Conservation (phyloP, 2,113 vertebrate species). For the Ursus arctos region DNA sequence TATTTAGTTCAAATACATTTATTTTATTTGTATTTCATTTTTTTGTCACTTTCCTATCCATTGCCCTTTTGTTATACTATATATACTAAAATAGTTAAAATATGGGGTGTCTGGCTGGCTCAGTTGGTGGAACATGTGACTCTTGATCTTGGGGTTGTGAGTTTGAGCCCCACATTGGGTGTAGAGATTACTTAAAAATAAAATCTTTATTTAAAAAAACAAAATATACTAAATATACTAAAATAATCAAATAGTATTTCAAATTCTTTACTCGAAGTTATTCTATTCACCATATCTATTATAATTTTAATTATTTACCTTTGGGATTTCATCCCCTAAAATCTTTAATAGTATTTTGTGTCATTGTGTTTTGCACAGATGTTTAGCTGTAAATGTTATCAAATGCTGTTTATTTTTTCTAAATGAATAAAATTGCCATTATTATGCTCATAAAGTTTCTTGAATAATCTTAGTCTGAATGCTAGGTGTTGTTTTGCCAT, state of each 20-base stretch:
- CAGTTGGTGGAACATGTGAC: neutral
- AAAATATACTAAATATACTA: neutral
- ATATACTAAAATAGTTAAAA: neutral
- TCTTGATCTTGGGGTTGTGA: neutral
- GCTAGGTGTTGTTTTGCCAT: neutral
- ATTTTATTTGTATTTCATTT: neutral
- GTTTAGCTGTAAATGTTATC: neutral
- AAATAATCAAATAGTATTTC: neutral
- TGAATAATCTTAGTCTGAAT: neutral
- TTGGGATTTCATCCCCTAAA: neutral
- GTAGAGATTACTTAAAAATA: neutral
- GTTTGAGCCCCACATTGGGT: neutral
- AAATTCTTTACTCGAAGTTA: neutral
- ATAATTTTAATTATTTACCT: neutral
- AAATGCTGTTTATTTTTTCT: neutral
- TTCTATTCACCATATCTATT: neutral
- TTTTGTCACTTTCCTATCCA: neutral
- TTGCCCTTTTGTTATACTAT: neutral
- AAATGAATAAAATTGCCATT: neutral
- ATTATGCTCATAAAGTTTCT: neutral
- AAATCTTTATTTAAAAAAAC: neutral
- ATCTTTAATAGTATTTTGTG: neutral
- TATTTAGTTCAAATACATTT: constrained; percentile 43
- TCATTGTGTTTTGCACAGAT: neutral
- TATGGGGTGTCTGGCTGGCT: neutral